Conservation (phyloP, 2,888 invertebrate species). For the Slavum lentiscoides region DNA sequence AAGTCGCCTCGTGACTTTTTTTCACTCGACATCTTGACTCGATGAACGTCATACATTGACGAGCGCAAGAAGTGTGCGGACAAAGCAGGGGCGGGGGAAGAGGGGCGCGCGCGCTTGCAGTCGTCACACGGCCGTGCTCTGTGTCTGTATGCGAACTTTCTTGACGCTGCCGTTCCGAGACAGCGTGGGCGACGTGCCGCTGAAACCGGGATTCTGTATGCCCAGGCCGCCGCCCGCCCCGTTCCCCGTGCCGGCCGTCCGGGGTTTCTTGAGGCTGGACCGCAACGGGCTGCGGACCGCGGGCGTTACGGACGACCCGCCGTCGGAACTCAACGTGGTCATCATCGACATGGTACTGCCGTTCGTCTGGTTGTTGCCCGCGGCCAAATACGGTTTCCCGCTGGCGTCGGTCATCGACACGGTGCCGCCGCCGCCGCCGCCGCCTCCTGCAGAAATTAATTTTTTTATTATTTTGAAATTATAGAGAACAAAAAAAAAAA, state of each 20-base stretch:
- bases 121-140: slow-evolving; percentile 80
- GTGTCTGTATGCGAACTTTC: slow-evolving; percentile 88
- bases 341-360: slow-evolving; percentile 73
- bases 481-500: too few species aligned
- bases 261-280: slow-evolving; percentile 80
- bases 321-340: slow-evolving; percentile 67
- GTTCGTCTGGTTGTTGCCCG: slow-evolving; percentile 60
- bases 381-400: slow-evolving; percentile 76
- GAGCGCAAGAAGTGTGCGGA: too few species aligned
- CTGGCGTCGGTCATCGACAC: slow-evolving; percentile 87
- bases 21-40: too few species aligned
- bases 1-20: too few species aligned
- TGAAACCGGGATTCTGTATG: slow-evolving; percentile 84
- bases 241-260: slow-evolving; percentile 59
- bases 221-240: slow-evolving; percentile 69
- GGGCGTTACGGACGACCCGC: slow-evolving; percentile 62
- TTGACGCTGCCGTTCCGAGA: slow-evolving; percentile 85
- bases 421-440: slow-evolving; percentile 61
- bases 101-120: too few species aligned
- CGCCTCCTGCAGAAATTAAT: background rate
- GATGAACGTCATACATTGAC: too few species aligned
- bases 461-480: too few species aligned
- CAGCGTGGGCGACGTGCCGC: slow-evolving; percentile 80
- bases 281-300: slow-evolving; percentile 70
- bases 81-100: too few species aligned